Base-by-base conservation (phyloP, 1,140 invertebrate genomes). In the Cyclina sinensis region DNA sequence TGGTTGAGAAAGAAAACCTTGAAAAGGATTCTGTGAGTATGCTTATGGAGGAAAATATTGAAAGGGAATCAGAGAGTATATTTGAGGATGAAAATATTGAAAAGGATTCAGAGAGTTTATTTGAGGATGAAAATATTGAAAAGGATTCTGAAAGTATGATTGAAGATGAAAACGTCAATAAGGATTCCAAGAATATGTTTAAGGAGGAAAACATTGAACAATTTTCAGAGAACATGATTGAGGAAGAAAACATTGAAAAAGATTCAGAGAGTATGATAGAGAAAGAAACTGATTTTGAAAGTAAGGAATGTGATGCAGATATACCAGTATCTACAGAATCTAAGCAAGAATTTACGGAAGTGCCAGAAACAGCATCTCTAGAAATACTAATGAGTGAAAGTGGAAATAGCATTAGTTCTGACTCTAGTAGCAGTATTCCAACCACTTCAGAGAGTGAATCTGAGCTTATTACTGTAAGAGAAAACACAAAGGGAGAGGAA, bases 361-460 rank as follows among this genome's bases (percentile, higher is more conserved):
- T 27, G 57, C 35, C 65, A 9, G 35, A 73, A 48, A 14, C 7
- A 5, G 24, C 9, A 39, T 30, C 39, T 12, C 1, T 43, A 30
- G 39, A 48, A 46, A 32, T 7, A 21, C 18, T 27, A 78, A 30
- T 5, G 16, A 62, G 79, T 87, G 76, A 70, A 11, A 37, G 43
- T 79, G 74, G 54, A 7, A 51, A 79, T 80, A 87, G 85, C 43
- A 70, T 87, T 32, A 87, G 85, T 48, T 54, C 85, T 68, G 85
- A 87, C 37, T 46, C 85, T 3, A 86, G 84, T 48, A 87, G 57
- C 35, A 79, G 57, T 80, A 70, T 62, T 54, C 51, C 32, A 30
- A 70, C 70, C 2, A 87, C 85, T 18, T 59, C 85, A 32, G 85
- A 87, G 12, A 86, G 83, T 43, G 83, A 86, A 37, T 87, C 85